Percentiles rank a stretch among this genome's conserved stretches.
phyloP scores from a whole-genome alignment of 2,888 invertebrate genomes.

The Pammene fasciana region DNA sequence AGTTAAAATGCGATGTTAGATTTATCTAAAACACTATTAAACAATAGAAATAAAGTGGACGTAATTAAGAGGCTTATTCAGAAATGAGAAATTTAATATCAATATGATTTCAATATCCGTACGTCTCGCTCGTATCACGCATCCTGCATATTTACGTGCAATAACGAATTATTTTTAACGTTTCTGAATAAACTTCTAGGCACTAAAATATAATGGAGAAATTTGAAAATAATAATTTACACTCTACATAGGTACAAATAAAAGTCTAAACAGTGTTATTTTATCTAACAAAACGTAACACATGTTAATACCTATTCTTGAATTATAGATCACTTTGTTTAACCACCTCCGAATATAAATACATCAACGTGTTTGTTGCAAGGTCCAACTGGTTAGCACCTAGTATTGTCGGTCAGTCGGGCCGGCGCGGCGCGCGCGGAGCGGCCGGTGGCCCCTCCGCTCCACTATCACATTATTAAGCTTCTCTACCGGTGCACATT shows the following conservation, averaged over 20 bases:
- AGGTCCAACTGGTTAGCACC: constrained; percentile 81
- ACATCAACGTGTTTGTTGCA: constrained; percentile 76
- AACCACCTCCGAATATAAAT: constrained; percentile 73
- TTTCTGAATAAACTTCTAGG: constrained; percentile 44
- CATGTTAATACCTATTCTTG: constrained; percentile 76
- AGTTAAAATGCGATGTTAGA: constrained; percentile 74
- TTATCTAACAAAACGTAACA: constrained; percentile 74
- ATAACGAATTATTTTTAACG: not conserved
- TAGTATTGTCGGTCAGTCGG: constrained; percentile 82
- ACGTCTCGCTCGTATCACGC: not conserved
- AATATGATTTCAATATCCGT: not conserved
- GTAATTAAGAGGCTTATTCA: constrained; percentile 58
- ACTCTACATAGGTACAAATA: constrained; percentile 70
- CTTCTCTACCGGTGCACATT: constrained; percentile 82
- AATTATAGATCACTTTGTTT: constrained; percentile 70
- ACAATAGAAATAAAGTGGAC: constrained; percentile 75
- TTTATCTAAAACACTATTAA: constrained; percentile 69
- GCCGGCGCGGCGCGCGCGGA: constrained; percentile 56
- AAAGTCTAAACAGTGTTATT: constrained; percentile 73
- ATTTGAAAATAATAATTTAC: constrained; percentile 76
- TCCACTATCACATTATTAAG: constrained; percentile 81
- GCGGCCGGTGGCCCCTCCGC: constrained; percentile 50
- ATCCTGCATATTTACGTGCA: not conserved
- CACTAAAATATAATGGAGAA: constrained; percentile 71
- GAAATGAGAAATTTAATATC: constrained; percentile 1